phyloP scores from a whole-genome alignment of 2,797 vertebrate genomes.

The Thalassophryne amazonica region DNA sequence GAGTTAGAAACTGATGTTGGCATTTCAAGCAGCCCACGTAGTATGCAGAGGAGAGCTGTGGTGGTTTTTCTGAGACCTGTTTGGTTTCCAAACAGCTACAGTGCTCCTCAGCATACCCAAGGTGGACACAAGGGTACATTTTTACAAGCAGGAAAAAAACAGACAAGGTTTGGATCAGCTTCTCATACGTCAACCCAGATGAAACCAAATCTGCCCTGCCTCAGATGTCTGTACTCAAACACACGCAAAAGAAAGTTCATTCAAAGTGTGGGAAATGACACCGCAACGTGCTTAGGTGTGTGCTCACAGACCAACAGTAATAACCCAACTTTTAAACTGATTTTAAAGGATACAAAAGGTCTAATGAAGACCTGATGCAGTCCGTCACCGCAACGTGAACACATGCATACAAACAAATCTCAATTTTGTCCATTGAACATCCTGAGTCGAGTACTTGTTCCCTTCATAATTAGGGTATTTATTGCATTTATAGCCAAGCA shows the following conservation, averaged over 20 bases:
- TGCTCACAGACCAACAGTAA: neutral
- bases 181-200: slow-evolving; percentile 6
- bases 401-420: too few species aligned
- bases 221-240: slow-evolving; percentile 37
- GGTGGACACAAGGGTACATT: slow-evolving; percentile 41
- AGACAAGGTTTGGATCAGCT: neutral
- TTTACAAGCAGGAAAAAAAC: slow-evolving; percentile 26
- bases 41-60: slow-evolving; percentile 4
- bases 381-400: too few species aligned
- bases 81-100: slow-evolving; percentile 39
- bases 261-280: slow-evolving; percentile 41
- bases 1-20: neutral
- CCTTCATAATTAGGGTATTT: too few species aligned
- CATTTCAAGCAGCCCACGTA: slow-evolving; percentile 8
- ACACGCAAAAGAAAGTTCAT: slow-evolving; percentile 29
- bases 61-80: slow-evolving; percentile 15
- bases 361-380: neutral
- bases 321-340: neutral
- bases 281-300: neutral
- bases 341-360: neutral
- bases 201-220: slow-evolving; percentile 29
- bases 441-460: too few species aligned
- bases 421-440: too few species aligned
- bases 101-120: slow-evolving; percentile 10
- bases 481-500: too few species aligned